These are phyloP conservation scores for Drosophila rellima DNA, from an alignment of 2,888 invertebrate genomes.

Conservation along the genomic window DNA sequence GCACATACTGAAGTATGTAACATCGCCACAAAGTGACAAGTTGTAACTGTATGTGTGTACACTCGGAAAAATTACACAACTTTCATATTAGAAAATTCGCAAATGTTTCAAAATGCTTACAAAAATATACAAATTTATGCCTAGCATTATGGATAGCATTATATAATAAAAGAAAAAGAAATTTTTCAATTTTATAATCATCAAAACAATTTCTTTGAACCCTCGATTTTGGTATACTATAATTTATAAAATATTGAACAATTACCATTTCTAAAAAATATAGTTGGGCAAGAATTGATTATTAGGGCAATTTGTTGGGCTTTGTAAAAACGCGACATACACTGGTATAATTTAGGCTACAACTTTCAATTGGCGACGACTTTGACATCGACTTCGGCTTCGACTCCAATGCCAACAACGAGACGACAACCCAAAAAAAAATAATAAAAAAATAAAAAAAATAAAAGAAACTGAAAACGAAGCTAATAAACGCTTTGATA, in stretches of 20 bases:
- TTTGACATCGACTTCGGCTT: slow-evolving; percentile 5
- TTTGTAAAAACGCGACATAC: slow-evolving; percentile 35
- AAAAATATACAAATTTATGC: no score
- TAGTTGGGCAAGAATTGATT: no score
- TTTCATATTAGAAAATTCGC: no score
- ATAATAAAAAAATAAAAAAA: background rate
- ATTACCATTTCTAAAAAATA: no score
- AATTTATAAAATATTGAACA: no score
- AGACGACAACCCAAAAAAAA: slow-evolving; percentile 4
- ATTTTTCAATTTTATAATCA: no score
- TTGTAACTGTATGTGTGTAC: background rate
- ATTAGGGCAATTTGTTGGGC: slow-evolving; percentile 28
- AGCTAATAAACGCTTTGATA: slow-evolving; percentile 68
- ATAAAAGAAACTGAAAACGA: slow-evolving; percentile 40
- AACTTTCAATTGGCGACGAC: slow-evolving; percentile 66
- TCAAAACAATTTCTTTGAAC: no score
- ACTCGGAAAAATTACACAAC: background rate
- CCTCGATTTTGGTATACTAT: no score
- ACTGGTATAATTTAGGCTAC: slow-evolving; percentile 68
- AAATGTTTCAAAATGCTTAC: no score
- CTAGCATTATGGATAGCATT: no score
- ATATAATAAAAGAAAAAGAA: no score
- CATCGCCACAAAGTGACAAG: slow-evolving; percentile 30
- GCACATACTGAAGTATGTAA: background rate
- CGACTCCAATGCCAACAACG: slow-evolving; percentile 11